phyloP scores from a whole-genome alignment of 2,797 vertebrate genomes.

The Loris lydekkerianus region DNA sequence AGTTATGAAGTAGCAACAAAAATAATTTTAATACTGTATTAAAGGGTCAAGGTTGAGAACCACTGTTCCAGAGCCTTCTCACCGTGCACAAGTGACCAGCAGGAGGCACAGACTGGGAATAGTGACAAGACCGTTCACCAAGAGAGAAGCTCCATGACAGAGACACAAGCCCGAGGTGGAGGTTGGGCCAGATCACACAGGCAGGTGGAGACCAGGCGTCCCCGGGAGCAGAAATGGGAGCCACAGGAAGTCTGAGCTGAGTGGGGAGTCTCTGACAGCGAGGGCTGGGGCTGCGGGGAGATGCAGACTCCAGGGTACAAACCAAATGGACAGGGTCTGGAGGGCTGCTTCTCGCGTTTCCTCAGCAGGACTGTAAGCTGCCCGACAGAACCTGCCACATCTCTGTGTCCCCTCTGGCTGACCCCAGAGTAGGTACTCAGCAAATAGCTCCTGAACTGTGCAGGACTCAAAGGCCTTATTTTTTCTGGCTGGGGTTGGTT shows the following conservation, averaged over 20 bases:
- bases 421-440: background rate
- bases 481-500: background rate
- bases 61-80: background rate
- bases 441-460: background rate
- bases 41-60: too few relatives aligned
- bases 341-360: background rate
- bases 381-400: background rate
- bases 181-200: background rate
- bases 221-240: background rate
- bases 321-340: background rate
- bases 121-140: background rate
- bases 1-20: too few relatives aligned
- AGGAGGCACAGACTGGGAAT: accelerated
- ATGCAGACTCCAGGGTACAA: accelerated
- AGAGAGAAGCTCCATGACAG: background rate
- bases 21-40: too few relatives aligned
- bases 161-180: background rate
- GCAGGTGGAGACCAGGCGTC: background rate
- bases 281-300: background rate
- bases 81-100: background rate
- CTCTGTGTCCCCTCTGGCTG: background rate
- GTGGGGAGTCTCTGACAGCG: background rate
- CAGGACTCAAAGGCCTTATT: background rate
- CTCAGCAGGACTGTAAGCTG: background rate
- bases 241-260: background rate